Evolutionary conservation across 2,888 invertebrate species (phyloP), one percentile per base, ranked within the genome.

Genomic region (Drosophila eohydei): DNA sequence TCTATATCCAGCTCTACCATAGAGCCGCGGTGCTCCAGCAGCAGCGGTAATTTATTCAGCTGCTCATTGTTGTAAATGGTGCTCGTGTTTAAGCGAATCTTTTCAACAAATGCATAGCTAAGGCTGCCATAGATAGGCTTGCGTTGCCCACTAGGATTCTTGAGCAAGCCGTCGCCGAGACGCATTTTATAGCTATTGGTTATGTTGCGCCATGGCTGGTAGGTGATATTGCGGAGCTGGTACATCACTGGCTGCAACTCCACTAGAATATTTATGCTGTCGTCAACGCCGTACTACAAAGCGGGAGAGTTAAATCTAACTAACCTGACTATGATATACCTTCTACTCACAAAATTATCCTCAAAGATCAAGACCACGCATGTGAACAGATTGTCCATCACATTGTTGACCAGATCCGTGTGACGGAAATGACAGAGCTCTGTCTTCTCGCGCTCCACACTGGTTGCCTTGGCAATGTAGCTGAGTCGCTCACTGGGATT

Each of bases 291-390:
- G 38, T 91, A 92, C 92, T 92, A 34, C 7, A 60, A 60, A 11
- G 6, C 6, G 14, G 54, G 9, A 43, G 7, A 59, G 11, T 3
- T 14, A 14, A n/a, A 12, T 11, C 16, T 4, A 34, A 12, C 4
- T 32, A 7, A 14, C 4, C 16, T 16, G 32, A 6, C 30, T 30
- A 8, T 9, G 6, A 4, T 1, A 16, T 30, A 30, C 16, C 16
- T 4, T 12, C 16, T 54, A 66, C 92, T 91, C 80, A 92, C 92
- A 75, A 90, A 90, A 63, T 91, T 90, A 65, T 92, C 92, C 46
- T 92, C 92, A 36, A 91, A 92, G 28, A 92, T 91, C 92, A 92
- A 91, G 14, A 91, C 84, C 3, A 89, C 85, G 48, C 92, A 92
- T 2, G 83, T 91, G 62, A 91, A 89, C 2, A 91, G 75, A 60